Evolutionary conservation across 2,888 invertebrate genomes (phyloP).

Genomic region (Drosophila bunnanda): DNA sequence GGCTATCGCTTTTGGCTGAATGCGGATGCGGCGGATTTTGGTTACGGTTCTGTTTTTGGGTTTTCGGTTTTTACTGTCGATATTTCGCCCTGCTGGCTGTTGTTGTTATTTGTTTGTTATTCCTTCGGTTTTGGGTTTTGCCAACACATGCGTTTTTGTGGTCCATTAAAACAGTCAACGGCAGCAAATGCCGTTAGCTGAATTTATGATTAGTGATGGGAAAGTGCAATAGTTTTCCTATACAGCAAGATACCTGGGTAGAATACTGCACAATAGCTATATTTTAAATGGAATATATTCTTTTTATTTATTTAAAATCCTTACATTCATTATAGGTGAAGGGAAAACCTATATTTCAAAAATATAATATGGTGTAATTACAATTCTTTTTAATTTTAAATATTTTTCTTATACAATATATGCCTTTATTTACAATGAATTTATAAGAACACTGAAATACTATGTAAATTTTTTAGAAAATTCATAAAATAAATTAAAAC

Average conservation of each 20-base stretch:
- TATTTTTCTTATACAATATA: too few species aligned
- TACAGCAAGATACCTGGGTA: not conserved
- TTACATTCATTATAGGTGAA: not conserved
- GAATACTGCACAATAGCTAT: not conserved
- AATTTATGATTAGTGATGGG: conserved; percentile 4
- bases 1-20: conserved; percentile 62
- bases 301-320: not conserved
- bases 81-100: conserved; percentile 29
- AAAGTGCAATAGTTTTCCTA: not conserved
- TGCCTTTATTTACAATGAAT: too few species aligned
- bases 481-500: not conserved
- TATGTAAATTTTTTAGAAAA: not conserved
- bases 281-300: not conserved
- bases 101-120: conserved; percentile 18
- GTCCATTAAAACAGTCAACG: conserved; percentile 68
- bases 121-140: conserved; percentile 50
- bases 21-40: conserved; percentile 65
- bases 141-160: conserved; percentile 67
- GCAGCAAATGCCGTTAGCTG: conserved; percentile 32
- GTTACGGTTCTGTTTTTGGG: conserved; percentile 46
- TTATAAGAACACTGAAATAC: not conserved
- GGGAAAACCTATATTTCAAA: not conserved
- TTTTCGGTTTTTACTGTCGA: conserved; percentile 39
- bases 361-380: not conserved
- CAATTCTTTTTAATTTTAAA: too few species aligned